phyloP scores from a whole-genome alignment of 2,888 invertebrate genomes.

The Pseudoips prasinana region DNA sequence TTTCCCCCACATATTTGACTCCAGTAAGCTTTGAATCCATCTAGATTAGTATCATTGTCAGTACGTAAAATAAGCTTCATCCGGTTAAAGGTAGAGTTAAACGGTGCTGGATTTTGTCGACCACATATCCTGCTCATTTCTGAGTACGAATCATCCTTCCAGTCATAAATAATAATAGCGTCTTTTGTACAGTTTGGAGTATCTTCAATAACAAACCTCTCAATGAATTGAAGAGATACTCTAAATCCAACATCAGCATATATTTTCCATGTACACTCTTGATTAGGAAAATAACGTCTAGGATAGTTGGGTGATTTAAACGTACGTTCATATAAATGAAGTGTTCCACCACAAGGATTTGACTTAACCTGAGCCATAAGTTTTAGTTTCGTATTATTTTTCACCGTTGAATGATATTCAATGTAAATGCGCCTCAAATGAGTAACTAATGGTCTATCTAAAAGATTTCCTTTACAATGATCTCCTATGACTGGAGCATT shows the following conservation, averaged over 20 bases:
- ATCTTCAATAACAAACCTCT: constrained; percentile 88
- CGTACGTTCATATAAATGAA: constrained; percentile 61
- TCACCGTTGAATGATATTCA: constrained; percentile 84
- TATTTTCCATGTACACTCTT: constrained; percentile 92
- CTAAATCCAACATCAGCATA: constrained; percentile 84
- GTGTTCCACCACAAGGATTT: constrained; percentile 87
- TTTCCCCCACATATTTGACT: constrained; percentile 86
- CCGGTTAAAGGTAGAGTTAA: constrained; percentile 84
- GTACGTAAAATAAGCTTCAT: constrained; percentile 88
- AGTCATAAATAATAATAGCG: constrained; percentile 85
- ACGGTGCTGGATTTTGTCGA: constrained; percentile 74
- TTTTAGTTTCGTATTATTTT: constrained; percentile 45
- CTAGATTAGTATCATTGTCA: constrained; percentile 83
- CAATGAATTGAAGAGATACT: constrained; percentile 85
- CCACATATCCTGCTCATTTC: constrained; percentile 86
- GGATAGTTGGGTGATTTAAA: constrained; percentile 85
- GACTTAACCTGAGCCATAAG: constrained; percentile 42
- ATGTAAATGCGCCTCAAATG: constrained; percentile 82
- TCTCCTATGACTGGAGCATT: constrained; percentile 79
- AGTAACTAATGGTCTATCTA: constrained; percentile 64
- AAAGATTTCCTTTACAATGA: constrained; percentile 83
- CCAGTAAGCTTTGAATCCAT: constrained; percentile 89
- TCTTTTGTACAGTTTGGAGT: constrained; percentile 88
- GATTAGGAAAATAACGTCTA: constrained; percentile 85
- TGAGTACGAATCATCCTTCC: constrained; percentile 73